Evolutionary conservation across 2,888 invertebrate species (phyloP).

Genomic region (Ectemnius cavifrons): DNA sequence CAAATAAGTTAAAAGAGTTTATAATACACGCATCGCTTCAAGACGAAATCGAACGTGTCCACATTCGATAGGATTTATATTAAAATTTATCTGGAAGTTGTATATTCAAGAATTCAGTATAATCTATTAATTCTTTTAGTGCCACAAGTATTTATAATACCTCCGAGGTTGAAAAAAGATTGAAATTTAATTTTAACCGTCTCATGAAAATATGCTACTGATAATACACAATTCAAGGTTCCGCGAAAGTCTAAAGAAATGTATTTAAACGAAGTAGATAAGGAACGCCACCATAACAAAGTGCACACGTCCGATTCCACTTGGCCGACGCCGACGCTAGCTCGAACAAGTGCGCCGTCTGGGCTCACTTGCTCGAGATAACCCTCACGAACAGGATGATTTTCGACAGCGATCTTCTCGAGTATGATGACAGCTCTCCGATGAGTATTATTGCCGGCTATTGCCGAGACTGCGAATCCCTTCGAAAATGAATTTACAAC

Average conservation of each 20-base stretch:
- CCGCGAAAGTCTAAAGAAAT: too few species aligned
- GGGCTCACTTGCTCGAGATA: conserved; percentile 45
- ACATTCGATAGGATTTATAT: conserved; percentile 14
- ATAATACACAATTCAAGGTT: neutral
- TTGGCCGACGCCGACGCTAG: conserved; percentile 44
- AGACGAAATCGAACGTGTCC: conserved; percentile 53
- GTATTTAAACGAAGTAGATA: too few species aligned
- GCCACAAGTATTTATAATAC: too few species aligned
- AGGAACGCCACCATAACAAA: conserved; percentile 11
- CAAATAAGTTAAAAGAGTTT: conserved; percentile 73
- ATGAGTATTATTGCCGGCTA: too few species aligned
- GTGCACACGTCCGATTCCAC: conserved; percentile 51
- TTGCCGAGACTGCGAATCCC: too few species aligned
- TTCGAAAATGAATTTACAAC: too few species aligned
- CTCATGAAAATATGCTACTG: neutral
- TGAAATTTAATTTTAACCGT: neutral
- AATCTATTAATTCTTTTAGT: too few species aligned
- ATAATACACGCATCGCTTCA: conserved; percentile 71
- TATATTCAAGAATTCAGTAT: too few species aligned
- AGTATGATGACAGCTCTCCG: too few species aligned
- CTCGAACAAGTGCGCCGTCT: conserved; percentile 46
- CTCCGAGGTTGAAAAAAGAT: too few species aligned
- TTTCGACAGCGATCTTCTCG: conserved; percentile 32
- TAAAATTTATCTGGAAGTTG: too few species aligned
- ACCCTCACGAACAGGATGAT: conserved; percentile 51